Percentiles rank a stretch among this genome's conserved stretches.
Evolutionary conservation across 2,888 invertebrate species (phyloP).

Genomic region (Kuschelorhynchus macadamiae): DNA sequence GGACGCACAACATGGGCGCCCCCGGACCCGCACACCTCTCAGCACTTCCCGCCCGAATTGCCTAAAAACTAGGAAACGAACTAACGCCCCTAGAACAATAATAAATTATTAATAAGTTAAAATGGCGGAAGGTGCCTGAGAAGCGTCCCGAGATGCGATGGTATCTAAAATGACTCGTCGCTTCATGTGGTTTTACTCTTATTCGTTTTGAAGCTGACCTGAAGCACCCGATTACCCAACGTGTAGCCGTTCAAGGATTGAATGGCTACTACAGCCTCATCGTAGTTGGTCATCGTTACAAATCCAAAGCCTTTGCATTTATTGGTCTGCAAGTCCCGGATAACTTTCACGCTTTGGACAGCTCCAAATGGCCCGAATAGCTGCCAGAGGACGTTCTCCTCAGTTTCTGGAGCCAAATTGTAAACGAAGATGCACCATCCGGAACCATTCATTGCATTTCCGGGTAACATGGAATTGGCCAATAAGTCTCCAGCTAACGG

Average conservation of each 20-base stretch:
- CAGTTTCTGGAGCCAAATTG: conserved; percentile 71
- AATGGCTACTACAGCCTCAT: conserved; percentile 96
- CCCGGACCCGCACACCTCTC: conserved; percentile 54
- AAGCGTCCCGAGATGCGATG: conserved; percentile 55
- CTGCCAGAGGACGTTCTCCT: conserved; percentile 93
- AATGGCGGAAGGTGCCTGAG: conserved; percentile 37
- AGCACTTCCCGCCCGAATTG: conserved; percentile 51
- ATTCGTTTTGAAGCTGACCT: conserved; percentile 97
- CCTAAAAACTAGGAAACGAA: conserved; percentile 49
- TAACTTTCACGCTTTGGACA: conserved; percentile 95
- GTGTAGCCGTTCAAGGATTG: conserved; percentile 97
- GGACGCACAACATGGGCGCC: conserved; percentile 57
- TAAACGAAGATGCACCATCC: conserved; percentile 96
- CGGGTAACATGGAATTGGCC: conserved; percentile 85
- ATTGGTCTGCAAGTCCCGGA: conserved; percentile 75
- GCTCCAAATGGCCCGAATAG: conserved; percentile 98
- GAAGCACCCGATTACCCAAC: conserved; percentile 93
- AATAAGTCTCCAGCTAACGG: conserved; percentile 80
- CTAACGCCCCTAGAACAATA: conserved; percentile 37
- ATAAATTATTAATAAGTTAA: conserved; percentile 56
- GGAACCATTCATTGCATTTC: conserved; percentile 87
- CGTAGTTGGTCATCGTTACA: conserved; percentile 98
- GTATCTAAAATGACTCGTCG: conserved; percentile 60
- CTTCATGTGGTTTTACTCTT: conserved; percentile 82
- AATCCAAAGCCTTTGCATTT: conserved; percentile 99